Percentiles rank a stretch among this genome's conserved stretches.
Evolutionary conservation across 2,113 vertebrate genomes (phyloP).

Genomic region (Centropristis striata): DNA sequence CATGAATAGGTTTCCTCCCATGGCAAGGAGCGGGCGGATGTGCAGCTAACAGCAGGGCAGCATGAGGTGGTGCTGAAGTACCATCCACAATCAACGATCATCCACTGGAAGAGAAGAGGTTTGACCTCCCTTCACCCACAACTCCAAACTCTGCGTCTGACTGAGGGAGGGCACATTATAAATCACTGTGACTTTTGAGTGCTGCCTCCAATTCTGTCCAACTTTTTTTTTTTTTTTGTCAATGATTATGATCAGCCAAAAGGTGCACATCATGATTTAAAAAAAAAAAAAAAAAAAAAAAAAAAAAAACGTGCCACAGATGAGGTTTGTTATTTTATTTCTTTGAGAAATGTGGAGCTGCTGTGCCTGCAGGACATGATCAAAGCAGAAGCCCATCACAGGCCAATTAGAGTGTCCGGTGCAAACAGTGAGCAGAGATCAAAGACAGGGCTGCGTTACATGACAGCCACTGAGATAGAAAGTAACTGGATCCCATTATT

Average conservation of each 20-base stretch:
- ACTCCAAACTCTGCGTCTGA: slow-evolving; percentile 29
- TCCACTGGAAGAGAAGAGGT: slow-evolving; percentile 30
- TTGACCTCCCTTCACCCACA: slow-evolving; percentile 48
- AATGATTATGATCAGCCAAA: background rate
- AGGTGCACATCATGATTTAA: slow-evolving; percentile 21
- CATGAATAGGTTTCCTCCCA: background rate
- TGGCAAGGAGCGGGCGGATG: background rate
- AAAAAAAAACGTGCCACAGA: slow-evolving; percentile 19
- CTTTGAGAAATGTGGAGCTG: slow-evolving; percentile 25
- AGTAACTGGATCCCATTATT: slow-evolving; percentile 49
- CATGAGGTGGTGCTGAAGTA: slow-evolving; percentile 34
- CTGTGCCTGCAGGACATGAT: slow-evolving; percentile 49
- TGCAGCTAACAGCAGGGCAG: background rate
- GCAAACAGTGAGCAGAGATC: slow-evolving; percentile 64
- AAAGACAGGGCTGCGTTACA: slow-evolving; percentile 56
- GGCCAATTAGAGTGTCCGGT: slow-evolving; percentile 68
- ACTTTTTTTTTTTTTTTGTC: background rate
- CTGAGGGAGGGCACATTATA: slow-evolving; percentile 3
- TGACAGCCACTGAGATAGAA: slow-evolving; percentile 38
- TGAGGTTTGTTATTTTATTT: slow-evolving; percentile 52
- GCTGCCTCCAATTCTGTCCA: background rate
- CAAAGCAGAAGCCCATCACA: slow-evolving; percentile 61
- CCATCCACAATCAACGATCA: slow-evolving; percentile 56
- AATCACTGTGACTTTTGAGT: background rate
- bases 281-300: too few species aligned